These are phyloP conservation scores for Callorhinus ursinus DNA, from an alignment of 2,113 vertebrate genomes.

Conservation along the genomic window DNA sequence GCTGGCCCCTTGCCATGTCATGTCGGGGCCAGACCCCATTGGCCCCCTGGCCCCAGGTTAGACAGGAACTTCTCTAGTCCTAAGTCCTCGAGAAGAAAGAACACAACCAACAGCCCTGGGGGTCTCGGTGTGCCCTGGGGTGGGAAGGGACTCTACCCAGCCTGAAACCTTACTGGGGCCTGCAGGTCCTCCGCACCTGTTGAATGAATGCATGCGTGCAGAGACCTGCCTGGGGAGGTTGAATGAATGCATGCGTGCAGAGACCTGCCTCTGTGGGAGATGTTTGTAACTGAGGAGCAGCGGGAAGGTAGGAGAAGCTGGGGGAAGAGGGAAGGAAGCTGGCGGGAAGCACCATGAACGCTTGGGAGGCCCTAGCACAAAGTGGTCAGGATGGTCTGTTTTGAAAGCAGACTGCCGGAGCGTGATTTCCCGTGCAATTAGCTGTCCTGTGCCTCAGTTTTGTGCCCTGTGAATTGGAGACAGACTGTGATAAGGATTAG, in stretches of 20 bases:
- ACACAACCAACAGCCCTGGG: background rate
- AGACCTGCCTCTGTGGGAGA: background rate
- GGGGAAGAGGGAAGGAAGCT: background rate
- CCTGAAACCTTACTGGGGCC: background rate
- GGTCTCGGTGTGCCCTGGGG: background rate
- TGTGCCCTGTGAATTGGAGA: background rate
- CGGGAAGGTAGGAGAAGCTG: background rate
- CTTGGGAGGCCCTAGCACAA: background rate
- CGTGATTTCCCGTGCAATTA: background rate
- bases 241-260: background rate
- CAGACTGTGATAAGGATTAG: background rate
- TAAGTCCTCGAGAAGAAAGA: background rate
- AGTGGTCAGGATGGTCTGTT: background rate
- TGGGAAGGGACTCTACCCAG: background rate
- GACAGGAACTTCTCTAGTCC: background rate
- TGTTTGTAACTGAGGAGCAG: background rate
- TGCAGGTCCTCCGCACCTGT: accelerated
- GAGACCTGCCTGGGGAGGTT: background rate
- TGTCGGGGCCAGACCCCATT: background rate
- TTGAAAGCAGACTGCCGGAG: background rate
- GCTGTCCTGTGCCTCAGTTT: background rate
- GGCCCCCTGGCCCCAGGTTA: background rate
- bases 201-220: background rate
- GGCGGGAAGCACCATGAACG: accelerated
- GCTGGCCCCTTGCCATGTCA: background rate